Evolutionary conservation across 2,113 vertebrate genomes (phyloP).

Genomic region (Oryzias woworae): DNA sequence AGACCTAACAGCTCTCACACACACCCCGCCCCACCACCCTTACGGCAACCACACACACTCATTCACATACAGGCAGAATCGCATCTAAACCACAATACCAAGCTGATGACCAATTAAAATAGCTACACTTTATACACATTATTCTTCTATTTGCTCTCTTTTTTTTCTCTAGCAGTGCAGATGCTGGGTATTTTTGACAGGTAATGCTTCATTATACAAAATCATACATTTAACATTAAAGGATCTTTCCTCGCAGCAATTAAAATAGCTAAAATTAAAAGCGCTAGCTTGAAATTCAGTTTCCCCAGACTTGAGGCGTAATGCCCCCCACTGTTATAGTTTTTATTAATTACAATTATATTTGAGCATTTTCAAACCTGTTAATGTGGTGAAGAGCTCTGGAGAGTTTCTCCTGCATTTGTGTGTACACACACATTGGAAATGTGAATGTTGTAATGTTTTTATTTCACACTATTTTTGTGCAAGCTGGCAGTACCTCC

Average conservation of each 20-base stretch:
- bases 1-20: constrained; percentile 48
- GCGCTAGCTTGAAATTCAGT: constrained; percentile 45
- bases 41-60: constrained; percentile 8
- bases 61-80: constrained; percentile 2
- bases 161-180: constrained; percentile 40
- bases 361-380: constrained; percentile 28
- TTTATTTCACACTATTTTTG: constrained; percentile 13
- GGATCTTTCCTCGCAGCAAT: constrained; percentile 56
- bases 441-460: constrained; percentile 4
- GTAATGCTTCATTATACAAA: constrained; percentile 65
- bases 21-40: background rate
- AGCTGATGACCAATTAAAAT: constrained; percentile 74
- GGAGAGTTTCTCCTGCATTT: constrained; percentile 9
- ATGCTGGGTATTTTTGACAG: constrained; percentile 63
- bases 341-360: constrained; percentile 53
- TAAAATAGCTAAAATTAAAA: constrained; percentile 54
- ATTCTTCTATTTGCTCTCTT: constrained; percentile 44
- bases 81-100: constrained; percentile 23
- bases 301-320: constrained; percentile 30
- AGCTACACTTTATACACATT: constrained; percentile 40
- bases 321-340: constrained; percentile 37
- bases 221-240: constrained; percentile 59
- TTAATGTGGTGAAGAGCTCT: constrained; percentile 27
- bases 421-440: background rate
- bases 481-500: constrained; percentile 17